phyloP scores from a whole-genome alignment of 1,140 invertebrate genomes.

The Procambarus virginalis region DNA sequence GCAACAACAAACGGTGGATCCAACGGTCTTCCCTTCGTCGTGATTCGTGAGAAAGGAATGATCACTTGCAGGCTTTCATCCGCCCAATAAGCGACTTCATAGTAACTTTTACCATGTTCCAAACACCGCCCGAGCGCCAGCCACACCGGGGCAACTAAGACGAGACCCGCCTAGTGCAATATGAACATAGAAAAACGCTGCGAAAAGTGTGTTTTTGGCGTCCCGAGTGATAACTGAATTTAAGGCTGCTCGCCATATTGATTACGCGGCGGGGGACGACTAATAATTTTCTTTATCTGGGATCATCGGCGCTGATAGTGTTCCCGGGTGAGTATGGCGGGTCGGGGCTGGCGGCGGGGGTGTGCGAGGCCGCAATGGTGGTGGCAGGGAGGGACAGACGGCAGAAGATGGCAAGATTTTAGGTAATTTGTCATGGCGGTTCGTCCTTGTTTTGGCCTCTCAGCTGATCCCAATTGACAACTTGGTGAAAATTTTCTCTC shows the following conservation, averaged over 20 bases:
- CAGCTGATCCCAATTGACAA: no score
- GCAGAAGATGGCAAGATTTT: no score
- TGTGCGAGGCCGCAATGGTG: no score
- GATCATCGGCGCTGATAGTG: not conserved
- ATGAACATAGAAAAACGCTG: not conserved
- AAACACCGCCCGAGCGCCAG: not conserved
- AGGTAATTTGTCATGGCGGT: no score
- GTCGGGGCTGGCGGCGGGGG: not conserved
- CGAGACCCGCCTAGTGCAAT: no score
- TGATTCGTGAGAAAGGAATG: constrained; percentile 21
- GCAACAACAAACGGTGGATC: constrained; percentile 29
- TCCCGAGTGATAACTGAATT: not conserved
- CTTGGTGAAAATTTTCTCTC: no score
- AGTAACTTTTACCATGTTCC: not conserved
- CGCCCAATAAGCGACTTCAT: constrained; percentile 1
- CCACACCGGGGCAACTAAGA: no score
- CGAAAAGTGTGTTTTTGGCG: no score
- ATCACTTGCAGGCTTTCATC: constrained; percentile 26
- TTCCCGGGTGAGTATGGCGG: not conserved
- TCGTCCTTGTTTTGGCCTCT: not conserved
- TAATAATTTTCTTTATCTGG: not conserved
- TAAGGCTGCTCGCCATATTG: constrained; percentile 6
- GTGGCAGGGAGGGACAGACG: no score
- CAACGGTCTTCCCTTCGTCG: constrained; percentile 27
- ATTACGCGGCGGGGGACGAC: not conserved